phyloP scores from a whole-genome alignment of 2,113 vertebrate genomes.

The Thunnus maccoyii region DNA sequence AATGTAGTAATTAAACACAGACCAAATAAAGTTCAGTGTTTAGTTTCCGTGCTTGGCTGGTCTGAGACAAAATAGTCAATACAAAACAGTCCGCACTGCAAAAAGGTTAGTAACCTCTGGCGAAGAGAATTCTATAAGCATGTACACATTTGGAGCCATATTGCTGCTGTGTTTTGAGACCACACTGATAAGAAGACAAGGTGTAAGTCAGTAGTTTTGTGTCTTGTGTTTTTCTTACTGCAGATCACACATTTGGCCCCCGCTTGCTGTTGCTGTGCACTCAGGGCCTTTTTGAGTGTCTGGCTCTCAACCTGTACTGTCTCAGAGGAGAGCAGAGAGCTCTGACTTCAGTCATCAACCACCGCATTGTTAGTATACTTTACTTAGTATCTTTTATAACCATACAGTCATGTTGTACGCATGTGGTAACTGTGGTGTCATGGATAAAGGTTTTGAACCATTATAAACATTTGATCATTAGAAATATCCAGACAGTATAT shows the following conservation, averaged over 20 bases:
- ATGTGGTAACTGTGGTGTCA: no score
- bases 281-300: slow-evolving; percentile 90
- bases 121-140: no score
- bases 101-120: no score
- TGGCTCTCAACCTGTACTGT: slow-evolving; percentile 91
- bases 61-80: no score
- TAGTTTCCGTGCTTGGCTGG: no score
- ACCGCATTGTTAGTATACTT: slow-evolving; percentile 86
- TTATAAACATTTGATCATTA: no score
- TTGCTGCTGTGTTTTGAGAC: background rate
- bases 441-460: no score
- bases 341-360: slow-evolving; percentile 89
- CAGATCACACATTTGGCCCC: slow-evolving; percentile 88
- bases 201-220: background rate
- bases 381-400: background rate
- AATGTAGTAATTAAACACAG: no score
- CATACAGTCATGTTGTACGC: background rate
- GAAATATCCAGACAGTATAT: no score
- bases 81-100: no score
- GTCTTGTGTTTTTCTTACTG: background rate
- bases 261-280: slow-evolving; percentile 89
- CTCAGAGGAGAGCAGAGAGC: slow-evolving; percentile 88
- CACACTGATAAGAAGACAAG: background rate
- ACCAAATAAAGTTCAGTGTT: no score
- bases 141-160: background rate